phyloP scores from a whole-genome alignment of 2,797 vertebrate genomes.

The Botia kubotai region DNA sequence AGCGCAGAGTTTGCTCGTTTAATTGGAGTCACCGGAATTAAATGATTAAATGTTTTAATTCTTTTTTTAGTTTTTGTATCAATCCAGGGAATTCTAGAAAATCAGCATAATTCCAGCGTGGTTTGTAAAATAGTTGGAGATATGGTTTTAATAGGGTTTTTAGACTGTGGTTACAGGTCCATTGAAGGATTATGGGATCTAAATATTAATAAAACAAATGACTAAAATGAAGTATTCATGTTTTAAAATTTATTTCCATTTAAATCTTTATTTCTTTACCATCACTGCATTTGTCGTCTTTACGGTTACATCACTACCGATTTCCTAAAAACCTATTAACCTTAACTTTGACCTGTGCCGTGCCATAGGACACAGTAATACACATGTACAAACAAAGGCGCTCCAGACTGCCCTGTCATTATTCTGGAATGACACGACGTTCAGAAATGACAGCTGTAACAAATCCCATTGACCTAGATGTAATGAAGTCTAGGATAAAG shows the following conservation, averaged over 20 bases:
- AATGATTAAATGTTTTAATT: background rate
- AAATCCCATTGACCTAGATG: background rate
- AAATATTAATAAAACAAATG: too few species aligned
- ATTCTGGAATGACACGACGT: conserved; percentile 13
- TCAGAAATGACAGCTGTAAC: background rate
- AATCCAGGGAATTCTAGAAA: background rate
- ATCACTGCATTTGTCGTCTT: too few species aligned
- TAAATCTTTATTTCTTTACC: background rate
- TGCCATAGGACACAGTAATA: background rate
- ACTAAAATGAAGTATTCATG: too few species aligned
- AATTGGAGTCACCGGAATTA: background rate
- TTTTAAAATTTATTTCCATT: background rate
- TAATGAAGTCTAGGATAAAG: conserved; percentile 1
- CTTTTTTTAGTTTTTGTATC: background rate
- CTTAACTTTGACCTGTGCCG: background rate
- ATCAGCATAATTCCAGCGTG: too few species aligned
- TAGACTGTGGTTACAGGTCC: background rate
- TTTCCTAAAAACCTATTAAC: background rate
- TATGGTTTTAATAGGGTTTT: background rate
- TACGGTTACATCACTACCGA: background rate
- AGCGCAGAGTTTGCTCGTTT: background rate
- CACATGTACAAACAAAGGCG: background rate
- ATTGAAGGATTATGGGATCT: background rate
- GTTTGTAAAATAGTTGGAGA: background rate
- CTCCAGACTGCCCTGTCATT: conserved; percentile 10